These are phyloP conservation scores for Parasteatoda lunata DNA, from an alignment of 2,888 invertebrate species.

Conservation along the genomic window DNA sequence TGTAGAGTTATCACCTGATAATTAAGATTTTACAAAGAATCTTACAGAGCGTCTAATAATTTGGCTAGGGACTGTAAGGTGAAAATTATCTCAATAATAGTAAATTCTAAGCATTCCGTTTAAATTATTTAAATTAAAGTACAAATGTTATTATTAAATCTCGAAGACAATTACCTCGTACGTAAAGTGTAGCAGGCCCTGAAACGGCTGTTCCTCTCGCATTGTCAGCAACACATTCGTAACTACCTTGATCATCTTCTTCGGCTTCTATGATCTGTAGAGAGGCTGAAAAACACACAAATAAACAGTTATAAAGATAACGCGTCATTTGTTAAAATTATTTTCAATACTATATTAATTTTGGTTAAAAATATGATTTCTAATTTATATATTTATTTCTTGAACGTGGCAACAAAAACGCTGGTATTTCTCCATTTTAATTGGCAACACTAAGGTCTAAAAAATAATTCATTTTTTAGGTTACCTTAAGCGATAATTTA, in stretches of 20 bases:
- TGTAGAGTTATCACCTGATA: too few species aligned
- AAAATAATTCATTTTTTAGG: too few species aligned
- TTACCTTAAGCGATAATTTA: too few species aligned
- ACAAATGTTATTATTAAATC: not conserved
- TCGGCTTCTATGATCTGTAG: conserved; percentile 92
- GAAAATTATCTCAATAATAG: not conserved
- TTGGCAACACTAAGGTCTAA: too few species aligned
- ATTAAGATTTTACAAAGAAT: too few species aligned
- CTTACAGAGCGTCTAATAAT: too few species aligned
- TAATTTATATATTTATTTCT: too few species aligned
- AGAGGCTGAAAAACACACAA: conserved; percentile 79
- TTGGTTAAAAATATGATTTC: too few species aligned
- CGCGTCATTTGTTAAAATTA: too few species aligned
- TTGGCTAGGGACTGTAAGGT: not conserved
- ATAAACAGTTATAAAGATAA: not conserved
- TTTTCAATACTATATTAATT: too few species aligned
- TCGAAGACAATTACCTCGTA: conserved; percentile 83
- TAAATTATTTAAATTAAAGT: not conserved
- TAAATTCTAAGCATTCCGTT: not conserved
- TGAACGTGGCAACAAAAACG: too few species aligned
- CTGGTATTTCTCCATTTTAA: too few species aligned
- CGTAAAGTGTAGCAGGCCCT: conserved; percentile 88
- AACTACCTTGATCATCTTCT: conserved; percentile 94
- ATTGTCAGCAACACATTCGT: conserved; percentile 97
- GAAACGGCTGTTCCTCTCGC: conserved; percentile 94